Conservation (phyloP, 2,113 vertebrate genomes). For the Labrus mixtus region DNA sequence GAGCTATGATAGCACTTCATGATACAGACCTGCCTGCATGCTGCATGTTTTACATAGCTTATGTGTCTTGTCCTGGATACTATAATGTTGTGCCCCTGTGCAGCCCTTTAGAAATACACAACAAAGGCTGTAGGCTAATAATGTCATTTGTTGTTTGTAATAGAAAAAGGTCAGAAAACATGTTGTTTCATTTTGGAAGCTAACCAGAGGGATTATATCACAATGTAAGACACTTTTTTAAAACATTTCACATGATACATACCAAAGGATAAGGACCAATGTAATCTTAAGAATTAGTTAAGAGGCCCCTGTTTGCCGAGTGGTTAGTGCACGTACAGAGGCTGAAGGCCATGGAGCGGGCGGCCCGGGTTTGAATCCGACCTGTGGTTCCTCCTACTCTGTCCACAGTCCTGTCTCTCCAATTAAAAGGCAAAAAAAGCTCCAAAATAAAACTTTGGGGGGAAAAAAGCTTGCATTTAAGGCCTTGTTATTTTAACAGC, state of each 20-base stretch:
- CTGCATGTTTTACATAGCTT: conserved; percentile 17
- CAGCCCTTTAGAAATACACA: background rate
- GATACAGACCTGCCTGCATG: conserved; percentile 7
- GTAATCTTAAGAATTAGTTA: too few species aligned
- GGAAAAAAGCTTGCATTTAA: conserved; percentile 10
- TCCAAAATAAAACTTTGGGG: too few species aligned
- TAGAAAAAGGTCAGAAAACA: conserved; percentile 15
- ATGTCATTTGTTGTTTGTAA: conserved; percentile 2
- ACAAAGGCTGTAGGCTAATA: background rate
- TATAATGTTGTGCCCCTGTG: conserved; percentile 3
- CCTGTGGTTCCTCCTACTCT: too few species aligned
- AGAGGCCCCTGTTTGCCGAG: too few species aligned
- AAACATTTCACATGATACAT: conserved; percentile 6
- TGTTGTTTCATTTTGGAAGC: background rate
- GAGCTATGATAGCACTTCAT: conserved; percentile 6
- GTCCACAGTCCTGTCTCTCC: too few species aligned
- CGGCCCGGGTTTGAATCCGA: too few species aligned
- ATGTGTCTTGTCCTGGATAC: background rate
- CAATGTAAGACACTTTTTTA: conserved; percentile 10
- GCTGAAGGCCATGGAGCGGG: background rate
- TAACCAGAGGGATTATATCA: conserved; percentile 15
- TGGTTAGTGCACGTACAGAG: background rate
- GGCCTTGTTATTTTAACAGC: conserved; percentile 25
- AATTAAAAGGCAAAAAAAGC: too few species aligned
- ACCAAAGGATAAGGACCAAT: too few species aligned